Percentiles rank a stretch among this genome's conserved stretches.
Conservation (phyloP, 2,888 invertebrate genomes). For the Nasonia oneida region DNA sequence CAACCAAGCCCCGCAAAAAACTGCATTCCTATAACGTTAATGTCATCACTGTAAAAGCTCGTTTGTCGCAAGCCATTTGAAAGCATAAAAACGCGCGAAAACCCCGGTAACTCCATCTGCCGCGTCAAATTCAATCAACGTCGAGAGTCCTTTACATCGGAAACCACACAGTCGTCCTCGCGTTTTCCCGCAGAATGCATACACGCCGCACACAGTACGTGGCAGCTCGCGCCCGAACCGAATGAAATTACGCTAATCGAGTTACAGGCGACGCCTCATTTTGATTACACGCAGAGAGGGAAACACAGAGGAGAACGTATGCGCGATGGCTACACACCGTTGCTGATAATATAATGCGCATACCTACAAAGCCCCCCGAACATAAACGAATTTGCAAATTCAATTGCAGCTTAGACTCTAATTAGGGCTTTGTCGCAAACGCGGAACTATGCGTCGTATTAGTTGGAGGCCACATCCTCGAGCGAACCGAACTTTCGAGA, state of each 20-base stretch:
- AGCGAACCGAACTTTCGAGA: neutral
- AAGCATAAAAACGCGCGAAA: neutral
- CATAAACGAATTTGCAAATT: conserved; percentile 49
- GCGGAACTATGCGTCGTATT: neutral
- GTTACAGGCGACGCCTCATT: conserved; percentile 54
- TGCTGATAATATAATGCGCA: conserved; percentile 39
- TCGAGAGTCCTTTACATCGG: conserved; percentile 45
- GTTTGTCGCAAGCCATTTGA: neutral
- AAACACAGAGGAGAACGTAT: neutral
- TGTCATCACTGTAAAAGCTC: neutral
- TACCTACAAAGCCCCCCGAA: neutral
- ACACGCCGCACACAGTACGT: neutral
- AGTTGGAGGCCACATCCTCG: neutral
- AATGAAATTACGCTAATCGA: conserved; percentile 56
- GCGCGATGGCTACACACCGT: neutral
- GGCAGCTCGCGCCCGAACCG: conserved; percentile 1
- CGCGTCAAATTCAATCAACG: conserved; percentile 40
- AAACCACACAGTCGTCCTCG: conserved; percentile 29
- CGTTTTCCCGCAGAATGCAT: conserved; percentile 28
- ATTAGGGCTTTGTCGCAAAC: conserved; percentile 41
- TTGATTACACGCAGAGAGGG: conserved; percentile 40
- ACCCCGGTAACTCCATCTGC: conserved; percentile 3
- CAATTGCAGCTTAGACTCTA: conserved; percentile 43
- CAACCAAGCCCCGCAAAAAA: neutral
- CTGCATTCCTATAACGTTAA: neutral